These are phyloP conservation scores for Schizothorax lantsangensis DNA, from an alignment of 2,797 vertebrate species.

Conservation along the genomic window DNA sequence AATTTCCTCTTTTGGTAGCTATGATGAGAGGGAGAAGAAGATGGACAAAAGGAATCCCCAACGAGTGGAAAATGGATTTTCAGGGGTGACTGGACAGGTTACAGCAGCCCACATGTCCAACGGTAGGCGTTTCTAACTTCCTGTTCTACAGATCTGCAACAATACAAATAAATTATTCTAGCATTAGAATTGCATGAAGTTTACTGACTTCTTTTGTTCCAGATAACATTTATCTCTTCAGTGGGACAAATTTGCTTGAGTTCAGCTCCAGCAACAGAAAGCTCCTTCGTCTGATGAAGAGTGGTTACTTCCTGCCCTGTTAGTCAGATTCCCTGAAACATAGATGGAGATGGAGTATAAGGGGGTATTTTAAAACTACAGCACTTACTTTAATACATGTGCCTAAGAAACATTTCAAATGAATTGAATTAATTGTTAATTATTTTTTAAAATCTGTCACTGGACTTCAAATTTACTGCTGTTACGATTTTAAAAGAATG, in stretches of 20 bases:
- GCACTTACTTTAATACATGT: neutral
- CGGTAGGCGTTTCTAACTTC: conserved; percentile 63
- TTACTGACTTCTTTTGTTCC: neutral
- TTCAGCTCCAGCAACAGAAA: neutral
- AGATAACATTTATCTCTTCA: conserved; percentile 30
- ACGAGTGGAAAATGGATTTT: conserved; percentile 66
- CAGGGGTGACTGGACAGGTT: conserved; percentile 70
- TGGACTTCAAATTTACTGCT: neutral
- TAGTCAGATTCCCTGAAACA: neutral
- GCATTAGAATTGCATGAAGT: neutral
- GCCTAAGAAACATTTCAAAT: neutral
- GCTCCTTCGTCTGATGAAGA: neutral
- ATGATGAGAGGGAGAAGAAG: conserved; percentile 72
- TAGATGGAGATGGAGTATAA: neutral
- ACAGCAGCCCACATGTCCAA: conserved; percentile 77
- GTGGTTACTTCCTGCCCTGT: conserved; percentile 19
- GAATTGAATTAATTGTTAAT: neutral
- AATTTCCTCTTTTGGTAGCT: conserved; percentile 66
- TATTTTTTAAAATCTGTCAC: neutral
- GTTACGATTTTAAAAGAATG: neutral
- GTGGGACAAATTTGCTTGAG: neutral
- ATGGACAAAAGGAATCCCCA: conserved; percentile 79
- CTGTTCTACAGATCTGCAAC: neutral
- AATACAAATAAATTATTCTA: neutral
- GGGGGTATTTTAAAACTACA: neutral